Evolutionary conservation across 2,888 invertebrate genomes (phyloP), one percentile per base, ranked within the genome.

Genomic region (Chloroclysta siterata): DNA sequence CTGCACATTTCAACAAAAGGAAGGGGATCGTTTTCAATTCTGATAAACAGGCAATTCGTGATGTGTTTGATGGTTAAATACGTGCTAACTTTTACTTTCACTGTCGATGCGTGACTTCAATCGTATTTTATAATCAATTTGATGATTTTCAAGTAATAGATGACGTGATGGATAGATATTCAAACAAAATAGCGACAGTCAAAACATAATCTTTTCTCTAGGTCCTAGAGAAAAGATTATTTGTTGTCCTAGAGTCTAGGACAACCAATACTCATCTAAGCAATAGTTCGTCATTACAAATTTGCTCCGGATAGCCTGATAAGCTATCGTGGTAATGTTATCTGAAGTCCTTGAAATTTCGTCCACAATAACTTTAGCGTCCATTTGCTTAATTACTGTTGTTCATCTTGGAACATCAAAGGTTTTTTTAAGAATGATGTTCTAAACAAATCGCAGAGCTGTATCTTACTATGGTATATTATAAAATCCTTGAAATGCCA

Each of bases 261-360:
- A 39, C 11, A 11, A 39, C 36, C 36, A 39, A 33, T 33, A 6
- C 1, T 1, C 33, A 33, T 8, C 5, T 33, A 8, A n/a, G 41
- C 42, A 42, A 44, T 10, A 1, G 10, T 39, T 55, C 51, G 48
- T 64, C 48, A 60, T 56, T 46, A 28, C 41, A 50, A 58, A 33
- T 53, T 55, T 33, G 13, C 29, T 51, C 28, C n/a, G n/a, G n/a
- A n/a, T n/a, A n/a, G n/a, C n/a, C n/a, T 53, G 53, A 60, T 60
- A 60, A 57, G 57, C 42, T 1, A 39, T 52, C 53, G 39, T 42
- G 15, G 50, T 22, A 60, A 39, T 41, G 46, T 41, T 56, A 54
- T 54, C 39, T 36, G n/a, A 46, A 50, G 10, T 7, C 36, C 39
- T 39, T 60, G 48, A 41, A 5, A 39, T 29, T 11, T 60, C 51